Base-by-base conservation (phyloP, 2,888 invertebrate genomes). In the Hermodice carunculata region DNA sequence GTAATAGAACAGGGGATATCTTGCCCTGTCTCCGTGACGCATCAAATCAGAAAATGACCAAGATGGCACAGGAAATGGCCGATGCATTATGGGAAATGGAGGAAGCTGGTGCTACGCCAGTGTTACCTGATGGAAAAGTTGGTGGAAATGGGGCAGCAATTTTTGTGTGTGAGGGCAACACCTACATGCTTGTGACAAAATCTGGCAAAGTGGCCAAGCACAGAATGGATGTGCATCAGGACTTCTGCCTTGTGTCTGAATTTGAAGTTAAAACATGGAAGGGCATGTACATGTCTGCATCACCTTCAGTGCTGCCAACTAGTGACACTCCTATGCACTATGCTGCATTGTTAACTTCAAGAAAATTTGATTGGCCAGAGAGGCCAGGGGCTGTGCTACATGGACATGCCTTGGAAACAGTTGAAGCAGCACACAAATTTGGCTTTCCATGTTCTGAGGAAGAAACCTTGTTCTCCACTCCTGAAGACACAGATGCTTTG, bases 271-370 rank as follows among this genome's bases (percentile, higher is more conserved):
- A 63, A 1, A 31, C 34, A 5, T 72, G 72, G 72, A n/a, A 17
- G 1, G 37, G 54, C 5, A 46, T 58, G 17, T 72, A 69, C 37
- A 59, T 54, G 22, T 29, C 63, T 6, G 28, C 32, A 17, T 31
- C 24, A 17, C 40, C 22, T 3, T 46, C 32, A 3, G 42, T 64
- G 11, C 58, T 61, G 8, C 72, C 72, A 1, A 72, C 71, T 1
- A 69, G 71, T 40, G 72, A 72, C 54, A 64, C 72, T 0, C 71
- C 72, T 6, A 17, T 72, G 37, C 71, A 72, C 31, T 60, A 40
- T 28, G 51, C 61, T 14, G 61, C 51, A 8, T 34, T 67, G 17
- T 24, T 3, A 2, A 61, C 58, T 2, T 11, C 26, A 31, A 8
- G 24, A 5, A 3, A 28, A 24, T 54, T 54, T 14, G 42, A 22